phyloP scores from a whole-genome alignment of 2,113 vertebrate species.

The Parotia lawesii region DNA sequence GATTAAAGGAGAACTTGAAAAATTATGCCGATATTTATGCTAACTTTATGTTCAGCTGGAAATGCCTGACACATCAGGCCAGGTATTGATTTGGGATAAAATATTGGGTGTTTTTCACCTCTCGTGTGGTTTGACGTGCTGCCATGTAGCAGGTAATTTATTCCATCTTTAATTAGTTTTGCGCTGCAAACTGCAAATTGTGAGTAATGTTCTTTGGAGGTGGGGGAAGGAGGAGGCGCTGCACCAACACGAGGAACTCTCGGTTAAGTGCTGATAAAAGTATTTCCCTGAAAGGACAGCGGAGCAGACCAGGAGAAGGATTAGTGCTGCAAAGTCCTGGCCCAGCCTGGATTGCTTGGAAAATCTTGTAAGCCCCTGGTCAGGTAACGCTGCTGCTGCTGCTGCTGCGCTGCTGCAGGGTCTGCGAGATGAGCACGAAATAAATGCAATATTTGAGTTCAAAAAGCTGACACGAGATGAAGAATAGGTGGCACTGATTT shows the following conservation, averaged over 20 bases:
- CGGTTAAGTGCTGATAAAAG: not conserved
- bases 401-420: not conserved
- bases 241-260: not conserved
- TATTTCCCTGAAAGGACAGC: constrained; percentile 1
- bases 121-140: not conserved
- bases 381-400: not conserved
- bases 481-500: not conserved
- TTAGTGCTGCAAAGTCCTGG: not conserved
- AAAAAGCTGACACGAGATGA: not conserved
- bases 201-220: not conserved
- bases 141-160: not conserved
- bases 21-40: not conserved
- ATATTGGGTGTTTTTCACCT: not conserved
- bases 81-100: not conserved
- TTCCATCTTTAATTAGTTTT: not conserved
- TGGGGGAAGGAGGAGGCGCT: not conserved
- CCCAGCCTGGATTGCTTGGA: not conserved
- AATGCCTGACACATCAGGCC: not conserved
- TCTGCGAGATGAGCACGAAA: not conserved
- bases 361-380: not conserved
- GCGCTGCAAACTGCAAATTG: not conserved
- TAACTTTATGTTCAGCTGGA: not conserved
- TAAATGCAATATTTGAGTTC: not conserved
- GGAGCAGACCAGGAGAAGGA: not conserved
- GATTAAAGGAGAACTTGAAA: not conserved